phyloP scores from a whole-genome alignment of 2,888 invertebrate genomes.

The Phalangium opilio region DNA sequence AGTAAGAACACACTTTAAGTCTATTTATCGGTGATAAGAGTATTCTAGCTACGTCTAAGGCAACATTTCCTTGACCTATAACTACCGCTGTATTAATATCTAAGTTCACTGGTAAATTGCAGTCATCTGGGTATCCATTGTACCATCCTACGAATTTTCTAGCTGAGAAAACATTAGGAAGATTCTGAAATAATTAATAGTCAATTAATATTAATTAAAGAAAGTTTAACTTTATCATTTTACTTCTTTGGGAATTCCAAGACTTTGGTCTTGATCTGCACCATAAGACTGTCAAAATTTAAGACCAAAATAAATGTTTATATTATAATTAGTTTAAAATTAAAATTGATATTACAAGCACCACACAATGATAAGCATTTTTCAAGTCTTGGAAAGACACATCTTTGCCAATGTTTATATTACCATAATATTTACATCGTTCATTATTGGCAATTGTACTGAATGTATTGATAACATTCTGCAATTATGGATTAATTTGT shows the following conservation, averaged over 20 bases:
- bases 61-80: conserved; percentile 96
- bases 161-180: conserved; percentile 65
- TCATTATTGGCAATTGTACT: conserved; percentile 67
- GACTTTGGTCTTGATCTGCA: conserved; percentile 60
- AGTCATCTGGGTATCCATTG: conserved; percentile 74
- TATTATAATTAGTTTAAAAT: no score
- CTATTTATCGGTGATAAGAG: conserved; percentile 59
- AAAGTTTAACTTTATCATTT: no score
- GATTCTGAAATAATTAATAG: conserved; percentile 33
- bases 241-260: conserved; percentile 70
- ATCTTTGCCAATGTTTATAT: conserved; percentile 72
- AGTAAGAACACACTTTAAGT: conserved; percentile 49
- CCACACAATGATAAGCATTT: conserved; percentile 70
- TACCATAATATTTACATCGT: conserved; percentile 67
- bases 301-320: not conserved
- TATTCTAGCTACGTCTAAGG: conserved; percentile 90
- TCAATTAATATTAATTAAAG: no score
- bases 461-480: conserved; percentile 89
- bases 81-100: conserved; percentile 39
- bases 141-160: conserved; percentile 96
- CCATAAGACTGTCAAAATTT: conserved; percentile 58
- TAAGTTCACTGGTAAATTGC: conserved; percentile 44
- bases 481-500: conserved; percentile 7
- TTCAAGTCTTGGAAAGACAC: conserved; percentile 56
- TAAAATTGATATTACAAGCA: conserved; percentile 61